Conservation (phyloP, 2,888 invertebrate species). For the Sipunculus nudus region DNA sequence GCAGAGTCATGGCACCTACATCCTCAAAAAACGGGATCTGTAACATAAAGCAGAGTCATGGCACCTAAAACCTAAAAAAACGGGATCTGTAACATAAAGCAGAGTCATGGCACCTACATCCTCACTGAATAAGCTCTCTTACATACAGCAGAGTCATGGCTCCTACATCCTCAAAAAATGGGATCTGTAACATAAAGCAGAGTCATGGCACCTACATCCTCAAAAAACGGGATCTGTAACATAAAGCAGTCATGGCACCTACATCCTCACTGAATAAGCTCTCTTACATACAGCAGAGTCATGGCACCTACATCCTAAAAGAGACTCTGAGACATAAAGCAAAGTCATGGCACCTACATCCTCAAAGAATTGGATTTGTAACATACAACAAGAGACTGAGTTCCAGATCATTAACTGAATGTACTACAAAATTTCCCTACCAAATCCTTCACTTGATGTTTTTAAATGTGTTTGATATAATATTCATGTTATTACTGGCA, state of each 20-base stretch:
- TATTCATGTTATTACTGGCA: no score
- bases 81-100: no score
- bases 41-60: conserved; percentile 56
- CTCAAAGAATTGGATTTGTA: conserved; percentile 90
- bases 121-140: conserved; percentile 96
- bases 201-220: conserved; percentile 93
- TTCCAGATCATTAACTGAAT: no score
- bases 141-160: conserved; percentile 94
- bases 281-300: conserved; percentile 92
- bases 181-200: conserved; percentile 74
- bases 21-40: conserved; percentile 94
- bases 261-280: conserved; percentile 96
- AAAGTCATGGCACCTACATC: conserved; percentile 90
- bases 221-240: conserved; percentile 87
- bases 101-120: no score
- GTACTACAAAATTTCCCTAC: no score
- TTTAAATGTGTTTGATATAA: no score
- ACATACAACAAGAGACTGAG: no score
- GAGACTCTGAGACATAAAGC: conserved; percentile 75
- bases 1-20: conserved; percentile 93
- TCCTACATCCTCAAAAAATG: conserved; percentile 93
- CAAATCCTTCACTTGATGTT: no score
- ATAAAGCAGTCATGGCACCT: no score
- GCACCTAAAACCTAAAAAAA: no score
- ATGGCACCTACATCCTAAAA: conserved; percentile 97